phyloP scores from a whole-genome alignment of 2,888 invertebrate genomes.

The Cylindroiulus punctatus region DNA sequence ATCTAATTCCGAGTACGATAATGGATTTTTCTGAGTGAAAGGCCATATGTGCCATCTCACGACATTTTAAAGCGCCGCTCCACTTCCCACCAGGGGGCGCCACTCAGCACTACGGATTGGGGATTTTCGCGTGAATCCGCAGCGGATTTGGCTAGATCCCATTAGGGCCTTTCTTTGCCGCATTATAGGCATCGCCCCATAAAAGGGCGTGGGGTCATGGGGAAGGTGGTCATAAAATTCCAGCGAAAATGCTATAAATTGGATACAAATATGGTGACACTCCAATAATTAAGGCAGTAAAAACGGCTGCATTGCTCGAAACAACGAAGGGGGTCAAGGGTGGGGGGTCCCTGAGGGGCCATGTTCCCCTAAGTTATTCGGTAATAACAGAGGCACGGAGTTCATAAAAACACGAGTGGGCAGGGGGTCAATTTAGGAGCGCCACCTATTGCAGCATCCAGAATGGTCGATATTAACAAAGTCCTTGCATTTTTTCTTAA shows the following conservation, averaged over 20 bases:
- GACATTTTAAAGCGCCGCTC: not conserved
- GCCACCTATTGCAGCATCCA: not conserved
- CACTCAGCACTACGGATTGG: too few species aligned
- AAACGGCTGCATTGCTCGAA: not conserved
- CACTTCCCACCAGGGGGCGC: too few species aligned
- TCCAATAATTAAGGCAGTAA: slow-evolving; percentile 29
- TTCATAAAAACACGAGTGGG: not conserved
- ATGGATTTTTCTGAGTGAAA: not conserved
- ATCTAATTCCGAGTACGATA: not conserved
- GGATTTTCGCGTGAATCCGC: too few species aligned
- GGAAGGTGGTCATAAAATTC: not conserved
- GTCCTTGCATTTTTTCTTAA: too few species aligned
- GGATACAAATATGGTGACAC: slow-evolving; percentile 10
- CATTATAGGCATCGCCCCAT: not conserved
- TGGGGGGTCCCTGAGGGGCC: not conserved
- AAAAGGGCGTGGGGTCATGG: not conserved
- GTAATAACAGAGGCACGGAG: not conserved
- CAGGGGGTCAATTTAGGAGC: not conserved
- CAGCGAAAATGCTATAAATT: not conserved
- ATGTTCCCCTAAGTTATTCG: not conserved
- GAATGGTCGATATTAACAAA: too few species aligned
- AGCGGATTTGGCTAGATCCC: too few species aligned
- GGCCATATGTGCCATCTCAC: not conserved
- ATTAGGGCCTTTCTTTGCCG: too few species aligned
- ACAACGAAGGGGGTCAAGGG: not conserved